These are phyloP conservation scores for Stegostoma tigrinum DNA, from an alignment of 2,113 vertebrate species.

Conservation along the genomic window DNA sequence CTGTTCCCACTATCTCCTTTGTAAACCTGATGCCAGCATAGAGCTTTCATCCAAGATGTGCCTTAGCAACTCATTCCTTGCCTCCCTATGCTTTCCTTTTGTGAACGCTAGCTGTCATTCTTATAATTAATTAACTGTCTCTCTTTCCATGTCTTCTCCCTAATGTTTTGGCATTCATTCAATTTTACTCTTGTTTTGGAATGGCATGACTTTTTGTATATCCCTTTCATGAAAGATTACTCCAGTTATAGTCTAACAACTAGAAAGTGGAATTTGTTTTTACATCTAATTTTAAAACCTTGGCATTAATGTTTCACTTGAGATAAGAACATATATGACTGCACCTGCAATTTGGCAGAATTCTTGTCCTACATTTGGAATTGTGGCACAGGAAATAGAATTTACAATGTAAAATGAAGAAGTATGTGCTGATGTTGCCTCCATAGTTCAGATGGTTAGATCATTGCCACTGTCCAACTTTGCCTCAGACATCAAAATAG, in stretches of 20 bases:
- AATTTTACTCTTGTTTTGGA: not conserved
- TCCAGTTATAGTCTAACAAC: not conserved
- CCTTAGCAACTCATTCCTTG: not conserved
- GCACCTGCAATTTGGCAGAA: not conserved
- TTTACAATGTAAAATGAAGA: not conserved
- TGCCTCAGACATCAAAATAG: not conserved
- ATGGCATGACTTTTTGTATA: not conserved
- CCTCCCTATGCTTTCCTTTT: not conserved
- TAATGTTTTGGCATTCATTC: not conserved
- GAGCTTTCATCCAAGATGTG: not conserved
- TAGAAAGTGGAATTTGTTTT: not conserved
- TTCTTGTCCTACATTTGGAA: not conserved
- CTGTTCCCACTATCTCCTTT: not conserved
- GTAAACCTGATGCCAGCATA: not conserved
- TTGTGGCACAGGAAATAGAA: not conserved
- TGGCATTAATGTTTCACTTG: not conserved
- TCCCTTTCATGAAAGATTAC: not conserved
- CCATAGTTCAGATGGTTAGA: not conserved
- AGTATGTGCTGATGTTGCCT: not conserved
- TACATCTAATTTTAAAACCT: not conserved
- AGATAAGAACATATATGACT: not conserved
- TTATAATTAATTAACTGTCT: not conserved
- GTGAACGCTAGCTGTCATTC: not conserved
- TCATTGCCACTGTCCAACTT: not conserved
- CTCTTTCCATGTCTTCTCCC: not conserved